phyloP scores from a whole-genome alignment of 2,888 invertebrate species.

The Schrankia costaestrigalis region DNA sequence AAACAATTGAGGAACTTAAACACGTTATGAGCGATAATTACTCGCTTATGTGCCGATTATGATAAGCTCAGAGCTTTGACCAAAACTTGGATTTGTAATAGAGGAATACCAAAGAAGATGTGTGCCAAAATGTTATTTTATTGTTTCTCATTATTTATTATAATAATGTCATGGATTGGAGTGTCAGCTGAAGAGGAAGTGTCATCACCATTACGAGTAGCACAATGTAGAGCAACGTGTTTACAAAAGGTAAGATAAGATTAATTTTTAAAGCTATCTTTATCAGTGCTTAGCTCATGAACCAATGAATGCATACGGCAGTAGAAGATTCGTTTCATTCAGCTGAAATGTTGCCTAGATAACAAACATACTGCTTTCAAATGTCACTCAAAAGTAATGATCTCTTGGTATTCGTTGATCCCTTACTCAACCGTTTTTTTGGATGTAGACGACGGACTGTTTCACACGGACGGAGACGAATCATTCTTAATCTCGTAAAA shows the following conservation, averaged over 20 bases:
- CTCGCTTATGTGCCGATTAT: constrained; percentile 63
- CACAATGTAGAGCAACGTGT: constrained; percentile 86
- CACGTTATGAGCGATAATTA: constrained; percentile 58
- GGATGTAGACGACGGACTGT: too few relatives aligned
- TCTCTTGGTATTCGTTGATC: constrained; percentile 15
- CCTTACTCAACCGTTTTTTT: constrained; percentile 9
- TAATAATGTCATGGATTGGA: constrained; percentile 72
- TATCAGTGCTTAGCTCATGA: too few relatives aligned
- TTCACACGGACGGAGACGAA: too few relatives aligned
- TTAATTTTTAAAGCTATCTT: constrained; percentile 4
- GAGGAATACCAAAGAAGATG: constrained; percentile 77
- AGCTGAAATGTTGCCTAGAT: too few relatives aligned
- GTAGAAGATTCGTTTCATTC: too few relatives aligned
- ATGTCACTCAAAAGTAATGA: constrained; percentile 7
- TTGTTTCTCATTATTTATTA: constrained; percentile 73
- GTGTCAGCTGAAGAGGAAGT: constrained; percentile 83
- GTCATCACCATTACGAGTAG: constrained; percentile 85
- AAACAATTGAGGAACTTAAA: constrained; percentile 40
- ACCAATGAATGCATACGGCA: too few relatives aligned
- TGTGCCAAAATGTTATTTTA: constrained; percentile 80
- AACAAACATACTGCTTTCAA: too few relatives aligned
- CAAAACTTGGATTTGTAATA: constrained; percentile 48
- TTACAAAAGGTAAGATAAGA: constrained; percentile 82
- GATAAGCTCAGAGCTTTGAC: constrained; percentile 63
- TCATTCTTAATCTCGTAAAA: too few relatives aligned